Conservation (phyloP, 2,113 vertebrate species). For the Polyodon spathula region DNA sequence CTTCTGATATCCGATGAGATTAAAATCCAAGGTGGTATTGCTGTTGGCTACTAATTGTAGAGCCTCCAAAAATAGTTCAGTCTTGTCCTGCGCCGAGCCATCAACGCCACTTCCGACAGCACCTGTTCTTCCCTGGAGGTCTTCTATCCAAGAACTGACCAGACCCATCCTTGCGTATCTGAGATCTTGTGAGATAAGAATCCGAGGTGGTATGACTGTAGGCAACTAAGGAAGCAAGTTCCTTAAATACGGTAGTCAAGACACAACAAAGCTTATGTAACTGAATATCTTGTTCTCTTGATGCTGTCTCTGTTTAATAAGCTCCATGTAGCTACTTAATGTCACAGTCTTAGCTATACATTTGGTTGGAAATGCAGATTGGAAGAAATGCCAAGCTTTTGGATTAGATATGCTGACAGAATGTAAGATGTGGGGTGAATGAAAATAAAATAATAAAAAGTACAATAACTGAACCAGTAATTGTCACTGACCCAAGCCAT, state of each 20-base stretch:
- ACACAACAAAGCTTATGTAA: neutral
- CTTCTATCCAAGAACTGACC: slow-evolving; percentile 33
- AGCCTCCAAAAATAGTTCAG: slow-evolving; percentile 16
- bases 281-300: neutral
- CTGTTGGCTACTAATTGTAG: slow-evolving; percentile 17
- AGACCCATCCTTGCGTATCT: slow-evolving; percentile 50
- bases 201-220: slow-evolving; percentile 56
- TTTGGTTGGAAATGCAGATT: too few relatives aligned
- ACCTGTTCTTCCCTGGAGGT: slow-evolving; percentile 67
- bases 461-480: too few relatives aligned
- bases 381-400: too few relatives aligned
- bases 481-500: too few relatives aligned
- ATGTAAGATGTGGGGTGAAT: slow-evolving; percentile 54
- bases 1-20: neutral
- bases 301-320: neutral
- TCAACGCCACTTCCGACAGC: slow-evolving; percentile 25
- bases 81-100: neutral
- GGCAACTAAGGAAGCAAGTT: slow-evolving; percentile 52
- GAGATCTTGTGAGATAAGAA: slow-evolving; percentile 51
- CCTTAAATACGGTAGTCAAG: neutral
- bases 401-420: slow-evolving; percentile 12
- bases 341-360: too few relatives aligned
- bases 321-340: too few relatives aligned
- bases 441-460: too few relatives aligned
- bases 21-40: neutral